Conservation (phyloP, 1,140 invertebrate species). For the Caenorhabditis briggsae region DNA sequence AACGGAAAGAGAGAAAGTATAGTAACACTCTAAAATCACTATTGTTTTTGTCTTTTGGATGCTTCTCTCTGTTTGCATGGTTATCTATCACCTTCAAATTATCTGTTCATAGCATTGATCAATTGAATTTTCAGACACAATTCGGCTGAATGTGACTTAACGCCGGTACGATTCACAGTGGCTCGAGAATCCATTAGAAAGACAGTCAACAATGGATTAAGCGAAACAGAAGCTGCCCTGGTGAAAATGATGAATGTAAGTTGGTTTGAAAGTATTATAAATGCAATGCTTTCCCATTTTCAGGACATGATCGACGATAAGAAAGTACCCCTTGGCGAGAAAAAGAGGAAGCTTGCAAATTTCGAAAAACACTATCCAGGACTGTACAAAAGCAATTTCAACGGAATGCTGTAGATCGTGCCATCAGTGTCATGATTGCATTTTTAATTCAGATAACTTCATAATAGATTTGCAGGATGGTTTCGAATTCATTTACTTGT, state of each 20-base stretch:
- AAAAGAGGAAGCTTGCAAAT: not conserved
- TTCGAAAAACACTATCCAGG: not conserved
- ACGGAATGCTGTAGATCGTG: not conserved
- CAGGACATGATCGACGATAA: slow-evolving; percentile 16
- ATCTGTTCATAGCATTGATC: not conserved
- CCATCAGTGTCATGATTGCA: too few relatives aligned
- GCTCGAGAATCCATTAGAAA: not conserved
- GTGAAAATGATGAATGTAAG: slow-evolving; percentile 26
- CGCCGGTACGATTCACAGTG: not conserved
- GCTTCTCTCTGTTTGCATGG: slow-evolving; percentile 43
- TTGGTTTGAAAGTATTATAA: not conserved
- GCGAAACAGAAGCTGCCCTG: not conserved
- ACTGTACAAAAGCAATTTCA: not conserved
- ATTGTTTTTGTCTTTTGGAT: slow-evolving; percentile 7
- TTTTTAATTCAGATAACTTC: not conserved
- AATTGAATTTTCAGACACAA: slow-evolving; percentile 1
- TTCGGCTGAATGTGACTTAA: not conserved
- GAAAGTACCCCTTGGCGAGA: not conserved
- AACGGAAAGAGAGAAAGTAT: slow-evolving; percentile 41
- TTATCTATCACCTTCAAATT: not conserved
- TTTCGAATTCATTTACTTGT: not conserved
- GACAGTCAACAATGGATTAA: not conserved
- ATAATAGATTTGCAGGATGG: not conserved
- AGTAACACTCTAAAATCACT: too few relatives aligned
- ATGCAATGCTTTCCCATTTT: not conserved